phyloP scores from a whole-genome alignment of 37 sponge, comb jelly and placozoan genomes.

The Diacarnus erythraeanus region DNA sequence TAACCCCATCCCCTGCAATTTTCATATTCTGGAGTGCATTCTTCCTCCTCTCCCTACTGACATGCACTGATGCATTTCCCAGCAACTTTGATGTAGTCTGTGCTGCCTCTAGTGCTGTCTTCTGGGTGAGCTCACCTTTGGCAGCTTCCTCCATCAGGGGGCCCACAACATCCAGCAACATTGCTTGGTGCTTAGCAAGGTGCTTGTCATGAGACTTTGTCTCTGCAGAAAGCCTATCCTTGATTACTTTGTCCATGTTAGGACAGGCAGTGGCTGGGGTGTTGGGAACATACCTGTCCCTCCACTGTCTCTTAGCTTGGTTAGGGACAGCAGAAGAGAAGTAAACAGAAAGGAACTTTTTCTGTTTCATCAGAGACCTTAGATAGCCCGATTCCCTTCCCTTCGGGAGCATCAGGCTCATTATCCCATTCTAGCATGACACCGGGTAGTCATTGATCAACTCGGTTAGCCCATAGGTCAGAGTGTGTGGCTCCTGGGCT shows the following conservation, averaged over 20 bases:
- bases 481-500: no score
- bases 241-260: background rate
- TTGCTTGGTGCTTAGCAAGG: conserved; percentile 1
- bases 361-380: no score
- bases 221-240: background rate
- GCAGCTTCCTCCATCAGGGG: conserved; percentile 26
- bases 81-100: background rate
- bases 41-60: background rate
- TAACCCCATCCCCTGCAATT: background rate
- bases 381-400: no score
- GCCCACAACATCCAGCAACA: conserved; percentile 17
- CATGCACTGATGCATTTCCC: conserved; percentile 11
- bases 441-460: no score
- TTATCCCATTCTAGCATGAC: no score
- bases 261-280: background rate
- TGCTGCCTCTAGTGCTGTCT: conserved; percentile 8
- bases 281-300: background rate
- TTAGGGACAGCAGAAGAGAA: background rate
- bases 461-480: no score
- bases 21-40: background rate
- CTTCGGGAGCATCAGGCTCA: no score
- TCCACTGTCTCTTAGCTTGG: background rate
- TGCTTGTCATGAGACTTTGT: conserved; percentile 5
- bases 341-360: no score
- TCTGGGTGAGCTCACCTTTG: background rate